Conservation (phyloP, 2,113 vertebrate species). For the Mesitornis unicolor region DNA sequence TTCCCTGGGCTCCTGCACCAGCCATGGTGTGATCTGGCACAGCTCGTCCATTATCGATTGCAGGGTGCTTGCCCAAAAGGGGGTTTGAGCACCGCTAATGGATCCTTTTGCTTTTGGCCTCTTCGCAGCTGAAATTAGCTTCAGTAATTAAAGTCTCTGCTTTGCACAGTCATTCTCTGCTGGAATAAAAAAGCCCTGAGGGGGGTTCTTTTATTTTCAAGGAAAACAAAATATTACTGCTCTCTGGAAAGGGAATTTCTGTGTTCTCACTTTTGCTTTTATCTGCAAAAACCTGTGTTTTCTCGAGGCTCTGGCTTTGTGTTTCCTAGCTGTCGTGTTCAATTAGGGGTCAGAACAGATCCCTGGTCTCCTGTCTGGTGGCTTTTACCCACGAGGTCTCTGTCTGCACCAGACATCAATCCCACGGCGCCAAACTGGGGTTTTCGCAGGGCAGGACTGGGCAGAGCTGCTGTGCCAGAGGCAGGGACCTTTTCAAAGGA, state of each 20-base stretch:
- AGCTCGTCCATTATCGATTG: slow-evolving; percentile 25
- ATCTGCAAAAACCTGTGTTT: neutral
- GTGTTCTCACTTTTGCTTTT: slow-evolving; percentile 22
- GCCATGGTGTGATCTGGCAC: neutral
- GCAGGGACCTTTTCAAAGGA: accelerated
- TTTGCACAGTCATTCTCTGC: slow-evolving; percentile 63
- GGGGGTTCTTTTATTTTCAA: slow-evolving; percentile 48
- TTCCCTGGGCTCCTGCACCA: neutral
- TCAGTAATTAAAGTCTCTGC: slow-evolving; percentile 67
- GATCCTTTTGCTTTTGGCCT: slow-evolving; percentile 63
- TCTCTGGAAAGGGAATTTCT: neutral
- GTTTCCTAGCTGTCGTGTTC: neutral
- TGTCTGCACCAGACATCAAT: neutral
- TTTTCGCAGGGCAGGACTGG: neutral
- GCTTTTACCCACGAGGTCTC: neutral
- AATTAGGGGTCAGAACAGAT: neutral
- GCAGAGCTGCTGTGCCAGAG: neutral
- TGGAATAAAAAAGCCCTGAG: slow-evolving; percentile 57
- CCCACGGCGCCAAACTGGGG: neutral
- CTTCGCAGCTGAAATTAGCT: slow-evolving; percentile 64
- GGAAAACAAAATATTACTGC: slow-evolving; percentile 28
- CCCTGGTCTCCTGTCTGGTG: neutral
- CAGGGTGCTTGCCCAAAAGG: slow-evolving; percentile 46
- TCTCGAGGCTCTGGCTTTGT: slow-evolving; percentile 13
- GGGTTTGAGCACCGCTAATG: slow-evolving; percentile 50